Evolutionary conservation across 2,888 invertebrate genomes (phyloP).

Genomic region (Sphaerophoria rueppellii): DNA sequence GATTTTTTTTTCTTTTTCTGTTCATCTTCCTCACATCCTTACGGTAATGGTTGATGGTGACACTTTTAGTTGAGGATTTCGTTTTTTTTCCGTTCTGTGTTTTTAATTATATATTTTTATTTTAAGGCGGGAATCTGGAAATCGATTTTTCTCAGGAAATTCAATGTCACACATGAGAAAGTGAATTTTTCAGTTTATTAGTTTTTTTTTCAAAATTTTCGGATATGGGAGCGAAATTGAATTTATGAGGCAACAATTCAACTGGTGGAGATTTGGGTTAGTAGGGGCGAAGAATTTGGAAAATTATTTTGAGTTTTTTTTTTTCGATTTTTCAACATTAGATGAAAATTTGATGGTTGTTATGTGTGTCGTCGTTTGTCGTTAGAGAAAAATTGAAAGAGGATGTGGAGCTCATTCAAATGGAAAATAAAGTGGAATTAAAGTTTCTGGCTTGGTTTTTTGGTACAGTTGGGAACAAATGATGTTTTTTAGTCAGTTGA

Average conservation of each 20-base stretch:
- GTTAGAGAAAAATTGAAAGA: not conserved
- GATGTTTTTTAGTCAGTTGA: not conserved
- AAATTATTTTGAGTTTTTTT: conserved; percentile 17
- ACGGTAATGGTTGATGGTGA: conserved; percentile 68
- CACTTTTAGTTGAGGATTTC: conserved; percentile 70
- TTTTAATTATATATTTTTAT: conserved; percentile 47
- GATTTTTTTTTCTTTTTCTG: conserved; percentile 5
- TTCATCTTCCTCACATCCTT: conserved; percentile 65
- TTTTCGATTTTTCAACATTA: conserved; percentile 4
- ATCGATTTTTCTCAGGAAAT: conserved; percentile 72
- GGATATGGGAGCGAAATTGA: conserved; percentile 37
- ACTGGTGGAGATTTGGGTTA: conserved; percentile 68
- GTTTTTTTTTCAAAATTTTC: not conserved
- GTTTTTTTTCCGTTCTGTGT: conserved; percentile 10
- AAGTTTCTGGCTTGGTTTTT: not conserved
- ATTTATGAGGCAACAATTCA: conserved; percentile 59
- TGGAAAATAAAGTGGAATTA: conserved; percentile 6
- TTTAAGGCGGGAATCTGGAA: conserved; percentile 58
- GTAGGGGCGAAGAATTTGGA: conserved; percentile 53
- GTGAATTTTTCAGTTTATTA: conserved; percentile 1
- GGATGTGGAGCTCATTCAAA: conserved; percentile 12
- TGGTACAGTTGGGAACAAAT: conserved; percentile 22
- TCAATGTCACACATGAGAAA: conserved; percentile 59
- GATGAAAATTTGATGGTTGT: conserved; percentile 9
- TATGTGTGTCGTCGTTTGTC: not conserved